Conservation (phyloP, 2,113 vertebrate species). For the Zapornia atra region DNA sequence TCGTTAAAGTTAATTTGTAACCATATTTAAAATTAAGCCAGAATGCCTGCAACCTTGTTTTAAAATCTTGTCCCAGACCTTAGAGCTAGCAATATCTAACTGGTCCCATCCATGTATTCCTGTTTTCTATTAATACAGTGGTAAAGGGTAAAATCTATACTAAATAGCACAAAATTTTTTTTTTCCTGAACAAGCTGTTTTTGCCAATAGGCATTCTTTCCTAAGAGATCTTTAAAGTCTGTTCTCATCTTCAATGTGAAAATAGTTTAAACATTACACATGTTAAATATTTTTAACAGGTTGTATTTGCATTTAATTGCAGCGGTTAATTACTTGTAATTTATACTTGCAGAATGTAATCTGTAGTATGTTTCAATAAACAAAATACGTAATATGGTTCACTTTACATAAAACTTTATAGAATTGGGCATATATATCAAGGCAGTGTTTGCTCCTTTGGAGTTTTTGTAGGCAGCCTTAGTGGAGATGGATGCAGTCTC, state of each 20-base stretch:
- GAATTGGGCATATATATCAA: neutral
- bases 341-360: neutral
- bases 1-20: neutral
- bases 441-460: neutral
- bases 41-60: neutral
- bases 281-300: neutral
- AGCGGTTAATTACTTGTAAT: neutral
- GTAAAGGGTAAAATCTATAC: neutral
- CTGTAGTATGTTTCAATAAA: neutral
- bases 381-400: neutral
- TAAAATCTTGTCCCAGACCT: neutral
- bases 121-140: neutral
- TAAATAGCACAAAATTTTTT: neutral
- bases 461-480: neutral
- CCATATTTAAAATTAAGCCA: neutral
- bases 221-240: neutral
- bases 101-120: neutral
- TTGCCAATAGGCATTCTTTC: neutral
- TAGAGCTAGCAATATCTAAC: neutral
- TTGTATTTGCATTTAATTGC: neutral
- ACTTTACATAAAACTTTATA: neutral
- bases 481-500: neutral
- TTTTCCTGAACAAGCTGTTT: neutral
- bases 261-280: neutral
- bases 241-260: neutral